Evolutionary conservation across 2,888 invertebrate species (phyloP), one percentile per base, ranked within the genome.

Genomic region (Hydraecia micacea): DNA sequence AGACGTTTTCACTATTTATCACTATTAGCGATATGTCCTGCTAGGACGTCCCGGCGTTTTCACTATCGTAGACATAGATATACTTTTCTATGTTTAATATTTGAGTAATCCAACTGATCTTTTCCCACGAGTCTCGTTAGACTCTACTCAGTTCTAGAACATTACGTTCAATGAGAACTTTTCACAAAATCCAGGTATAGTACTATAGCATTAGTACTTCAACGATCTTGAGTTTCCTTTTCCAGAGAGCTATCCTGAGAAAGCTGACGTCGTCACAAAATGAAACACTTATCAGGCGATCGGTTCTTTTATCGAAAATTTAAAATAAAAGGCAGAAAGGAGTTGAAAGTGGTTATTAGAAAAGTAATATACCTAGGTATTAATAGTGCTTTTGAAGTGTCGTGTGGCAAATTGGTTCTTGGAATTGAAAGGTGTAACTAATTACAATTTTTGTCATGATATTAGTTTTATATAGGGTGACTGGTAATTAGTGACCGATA

Each of bases 281-380:
- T 83, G 77, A 72, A 71, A 52, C 77, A 76, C 86, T 83, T 83
- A 72, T 69, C 83, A 15, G 13, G 21, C 36, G 58, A 72, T 60
- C 68, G 67, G 52, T 82, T 28, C 82, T 86, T 82, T 69, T 82
- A 65, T 82, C 72, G 52, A 76, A 63, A 72, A 84, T 60, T 73
- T 58, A 52, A 81, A 85, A 81, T 85, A 73, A 60, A 85, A 69
- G 55, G 28, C 72, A 72, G 25, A 52, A 36, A 28, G 63, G 18
- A 69, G 36, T 60, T 6, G 13, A 62, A 62, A 58, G 13, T 32
- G 2, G 46, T 36, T 81, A 63, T 68, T 68, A 32, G 46, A 46
- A 70, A 84, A 60, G 11, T 42, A 39, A 9, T n/a, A n/a, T 32
- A 32, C 63, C 39, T 32, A 3, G 32, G 49, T 81, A 13, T 39